A percentile compares a stretch with the other conserved stretches of the same genome.
Evolutionary conservation across 2,888 invertebrate species (phyloP).

Genomic region (Tinea semifulvella): DNA sequence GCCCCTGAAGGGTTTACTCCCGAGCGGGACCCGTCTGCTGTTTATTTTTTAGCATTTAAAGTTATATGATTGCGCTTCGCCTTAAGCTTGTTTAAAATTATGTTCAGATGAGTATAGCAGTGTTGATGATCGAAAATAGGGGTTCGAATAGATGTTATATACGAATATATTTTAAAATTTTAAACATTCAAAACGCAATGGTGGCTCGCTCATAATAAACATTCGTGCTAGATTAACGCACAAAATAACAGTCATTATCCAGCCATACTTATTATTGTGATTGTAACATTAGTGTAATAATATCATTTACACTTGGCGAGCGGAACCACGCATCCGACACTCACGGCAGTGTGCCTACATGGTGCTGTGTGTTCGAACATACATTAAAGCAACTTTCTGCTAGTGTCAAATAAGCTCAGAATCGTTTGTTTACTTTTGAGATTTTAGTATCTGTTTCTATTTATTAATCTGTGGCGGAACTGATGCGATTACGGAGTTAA

Average conservation of each 20-base stretch:
- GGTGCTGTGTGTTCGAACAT: too few species aligned
- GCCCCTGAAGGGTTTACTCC: conserved; percentile 15
- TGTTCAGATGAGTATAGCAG: too few species aligned
- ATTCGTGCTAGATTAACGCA: conserved; percentile 13
- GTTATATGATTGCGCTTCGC: conserved; percentile 34
- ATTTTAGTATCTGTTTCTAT: too few species aligned
- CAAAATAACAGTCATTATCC: background rate
- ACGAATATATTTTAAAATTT: too few species aligned
- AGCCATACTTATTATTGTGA: background rate
- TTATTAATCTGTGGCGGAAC: too few species aligned
- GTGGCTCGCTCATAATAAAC: conserved; percentile 15
- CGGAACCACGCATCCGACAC: conserved; percentile 16
- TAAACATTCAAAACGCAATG: too few species aligned
- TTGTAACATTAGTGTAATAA: conserved; percentile 24
- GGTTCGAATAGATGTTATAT: too few species aligned
- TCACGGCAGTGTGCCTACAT: too few species aligned
- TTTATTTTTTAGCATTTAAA: conserved; percentile 15
- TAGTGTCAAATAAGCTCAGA: too few species aligned
- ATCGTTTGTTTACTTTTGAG: too few species aligned
- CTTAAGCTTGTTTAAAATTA: conserved; percentile 40
- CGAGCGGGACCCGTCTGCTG: conserved; percentile 10
- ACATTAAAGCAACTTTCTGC: too few species aligned
- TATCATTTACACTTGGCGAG: conserved; percentile 36
- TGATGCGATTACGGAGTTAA: conserved; percentile 19
- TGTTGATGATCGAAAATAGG: too few species aligned